Evolutionary conservation across 2,113 vertebrate species (phyloP).

Genomic region (Chaetorhynchus papuensis): DNA sequence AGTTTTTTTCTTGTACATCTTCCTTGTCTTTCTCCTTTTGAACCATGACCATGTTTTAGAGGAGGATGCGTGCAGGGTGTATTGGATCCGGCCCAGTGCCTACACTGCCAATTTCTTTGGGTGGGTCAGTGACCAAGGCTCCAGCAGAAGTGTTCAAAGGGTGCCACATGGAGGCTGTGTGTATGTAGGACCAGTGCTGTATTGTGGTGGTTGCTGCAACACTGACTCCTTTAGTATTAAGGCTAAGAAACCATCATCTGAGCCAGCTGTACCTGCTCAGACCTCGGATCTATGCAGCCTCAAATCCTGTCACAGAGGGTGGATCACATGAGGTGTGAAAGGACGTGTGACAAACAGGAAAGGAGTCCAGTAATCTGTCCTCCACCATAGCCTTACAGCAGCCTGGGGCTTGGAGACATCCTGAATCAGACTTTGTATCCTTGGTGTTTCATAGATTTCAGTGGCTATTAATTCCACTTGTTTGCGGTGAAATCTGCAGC

Average conservation of each 20-base stretch:
- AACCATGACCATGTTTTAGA: background rate
- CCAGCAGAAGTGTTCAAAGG: background rate
- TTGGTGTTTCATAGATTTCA: background rate
- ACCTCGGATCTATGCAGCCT: background rate
- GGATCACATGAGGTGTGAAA: background rate
- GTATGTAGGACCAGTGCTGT: background rate
- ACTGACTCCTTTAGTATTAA: background rate
- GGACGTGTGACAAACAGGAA: background rate
- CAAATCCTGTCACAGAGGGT: background rate
- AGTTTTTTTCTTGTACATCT: background rate
- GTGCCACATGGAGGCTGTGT: background rate
- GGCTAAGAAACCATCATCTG: background rate
- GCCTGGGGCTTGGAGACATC: background rate
- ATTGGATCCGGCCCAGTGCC: background rate
- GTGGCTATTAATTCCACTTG: background rate
- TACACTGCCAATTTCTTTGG: background rate
- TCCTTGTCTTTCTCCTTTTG: background rate
- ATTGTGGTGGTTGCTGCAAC: background rate
- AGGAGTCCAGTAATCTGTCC: rapidly evolving
- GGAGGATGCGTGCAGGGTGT: background rate
- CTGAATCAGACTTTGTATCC: background rate
- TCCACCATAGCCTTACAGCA: background rate
- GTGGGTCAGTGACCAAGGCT: rapidly evolving
- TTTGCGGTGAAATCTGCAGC: background rate
- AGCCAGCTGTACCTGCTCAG: background rate